Conservation (phyloP, 2,797 vertebrate species). For the Sebastes vulpes region DNA sequence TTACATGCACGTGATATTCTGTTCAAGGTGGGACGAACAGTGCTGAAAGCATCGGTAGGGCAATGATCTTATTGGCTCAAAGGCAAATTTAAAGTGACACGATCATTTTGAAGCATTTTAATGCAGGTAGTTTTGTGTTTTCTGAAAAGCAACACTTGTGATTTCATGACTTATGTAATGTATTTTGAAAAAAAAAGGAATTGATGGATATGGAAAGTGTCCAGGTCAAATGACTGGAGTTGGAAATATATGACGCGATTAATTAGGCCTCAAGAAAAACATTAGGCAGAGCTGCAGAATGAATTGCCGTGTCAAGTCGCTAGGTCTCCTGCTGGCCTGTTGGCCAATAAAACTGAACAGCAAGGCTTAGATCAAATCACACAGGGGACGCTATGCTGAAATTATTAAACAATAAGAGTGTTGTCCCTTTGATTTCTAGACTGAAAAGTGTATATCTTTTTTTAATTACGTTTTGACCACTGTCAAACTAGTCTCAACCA, state of each 20-base stretch:
- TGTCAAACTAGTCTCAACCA: background rate
- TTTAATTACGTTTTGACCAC: background rate
- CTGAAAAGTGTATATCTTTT: background rate
- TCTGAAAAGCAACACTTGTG: background rate
- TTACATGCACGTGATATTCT: background rate
- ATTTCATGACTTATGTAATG: background rate
- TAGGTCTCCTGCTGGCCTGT: slow-evolving; percentile 3
- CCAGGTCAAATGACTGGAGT: background rate
- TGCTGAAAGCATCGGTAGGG: background rate
- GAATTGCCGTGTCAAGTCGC: background rate
- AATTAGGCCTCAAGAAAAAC: slow-evolving; percentile 12
- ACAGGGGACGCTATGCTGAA: background rate
- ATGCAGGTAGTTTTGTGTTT: background rate
- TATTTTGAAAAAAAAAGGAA: fast-evolving
- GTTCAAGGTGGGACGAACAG: background rate
- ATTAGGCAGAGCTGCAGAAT: background rate
- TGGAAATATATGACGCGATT: background rate
- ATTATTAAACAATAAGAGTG: background rate
- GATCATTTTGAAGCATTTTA: background rate
- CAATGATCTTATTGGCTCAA: background rate
- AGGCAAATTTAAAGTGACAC: background rate
- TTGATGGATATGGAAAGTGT: background rate
- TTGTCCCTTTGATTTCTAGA: background rate
- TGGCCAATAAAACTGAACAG: background rate
- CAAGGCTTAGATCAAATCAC: background rate